Conservation (phyloP, 2,888 invertebrate genomes). For the Poecilus cupreus region DNA sequence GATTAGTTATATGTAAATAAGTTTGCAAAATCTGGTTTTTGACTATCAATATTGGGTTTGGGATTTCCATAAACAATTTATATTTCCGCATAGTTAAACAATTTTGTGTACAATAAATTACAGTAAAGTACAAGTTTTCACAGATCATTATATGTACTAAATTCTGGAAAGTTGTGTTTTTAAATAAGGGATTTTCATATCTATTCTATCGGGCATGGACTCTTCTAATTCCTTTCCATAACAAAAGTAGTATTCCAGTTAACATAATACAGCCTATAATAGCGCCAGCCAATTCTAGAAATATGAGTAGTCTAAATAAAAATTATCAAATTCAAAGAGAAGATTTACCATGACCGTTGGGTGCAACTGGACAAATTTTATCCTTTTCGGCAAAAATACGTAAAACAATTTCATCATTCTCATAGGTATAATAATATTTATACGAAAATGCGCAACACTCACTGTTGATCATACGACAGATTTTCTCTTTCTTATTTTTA, state of each 20-base stretch:
- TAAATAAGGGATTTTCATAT: conserved; percentile 89
- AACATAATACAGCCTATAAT: conserved; percentile 82
- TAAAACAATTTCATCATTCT: conserved; percentile 68
- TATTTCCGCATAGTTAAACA: background rate
- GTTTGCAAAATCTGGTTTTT: background rate
- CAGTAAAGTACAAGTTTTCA: too few species aligned
- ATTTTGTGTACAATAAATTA: too few species aligned
- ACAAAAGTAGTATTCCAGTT: conserved; percentile 81
- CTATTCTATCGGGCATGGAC: conserved; percentile 84
- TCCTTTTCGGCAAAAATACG: conserved; percentile 72
- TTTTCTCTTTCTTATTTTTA: conserved; percentile 66
- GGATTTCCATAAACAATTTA: background rate
- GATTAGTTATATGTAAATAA: background rate
- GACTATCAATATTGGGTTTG: background rate
- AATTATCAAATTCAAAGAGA: background rate
- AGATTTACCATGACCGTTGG: conserved; percentile 72
- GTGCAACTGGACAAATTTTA: conserved; percentile 70
- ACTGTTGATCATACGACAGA: conserved; percentile 70
- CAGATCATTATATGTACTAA: too few species aligned
- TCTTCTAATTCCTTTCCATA: conserved; percentile 85
- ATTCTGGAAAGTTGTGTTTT: conserved; percentile 84
- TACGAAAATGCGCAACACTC: conserved; percentile 73
- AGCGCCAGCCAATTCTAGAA: conserved; percentile 70
- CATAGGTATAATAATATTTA: conserved; percentile 72
- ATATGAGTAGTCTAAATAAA: background rate